phyloP scores from a whole-genome alignment of 1,140 invertebrate species.

The Procambarus clarkii region DNA sequence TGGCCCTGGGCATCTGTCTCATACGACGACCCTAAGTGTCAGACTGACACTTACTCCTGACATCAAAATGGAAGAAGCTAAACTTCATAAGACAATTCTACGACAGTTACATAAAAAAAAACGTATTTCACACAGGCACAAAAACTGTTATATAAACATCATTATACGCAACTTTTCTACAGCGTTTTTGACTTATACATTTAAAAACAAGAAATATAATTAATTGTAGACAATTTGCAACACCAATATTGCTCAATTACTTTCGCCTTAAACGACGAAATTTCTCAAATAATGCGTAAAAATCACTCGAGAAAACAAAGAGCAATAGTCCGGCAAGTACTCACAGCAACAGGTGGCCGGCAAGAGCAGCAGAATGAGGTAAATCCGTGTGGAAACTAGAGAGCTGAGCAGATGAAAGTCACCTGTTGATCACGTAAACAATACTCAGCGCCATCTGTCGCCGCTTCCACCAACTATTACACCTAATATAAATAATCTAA shows the following conservation, averaged over 20 bases:
- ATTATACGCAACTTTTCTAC: no score
- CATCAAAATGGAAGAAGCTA: no score
- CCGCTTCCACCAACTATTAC: neutral
- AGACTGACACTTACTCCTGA: no score
- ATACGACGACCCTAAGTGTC: no score
- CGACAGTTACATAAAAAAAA: no score
- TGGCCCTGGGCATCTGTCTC: no score
- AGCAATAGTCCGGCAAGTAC: neutral
- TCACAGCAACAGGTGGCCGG: neutral
- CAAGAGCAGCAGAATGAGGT: neutral
- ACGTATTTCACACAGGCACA: no score
- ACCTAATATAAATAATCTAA: no score
- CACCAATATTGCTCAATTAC: neutral
- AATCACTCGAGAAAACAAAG: neutral
- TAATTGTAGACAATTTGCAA: neutral
- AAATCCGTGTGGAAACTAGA: neutral
- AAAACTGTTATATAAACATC: no score
- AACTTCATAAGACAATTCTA: no score
- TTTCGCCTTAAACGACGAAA: neutral
- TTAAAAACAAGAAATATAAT: no score
- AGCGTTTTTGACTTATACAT: no score
- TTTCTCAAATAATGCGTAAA: neutral
- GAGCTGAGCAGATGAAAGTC: neutral
- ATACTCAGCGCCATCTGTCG: neutral
- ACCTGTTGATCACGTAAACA: slow-evolving; percentile 19